Conservation (phyloP, 2,797 vertebrate species). For the Mastacembelus armatus region DNA sequence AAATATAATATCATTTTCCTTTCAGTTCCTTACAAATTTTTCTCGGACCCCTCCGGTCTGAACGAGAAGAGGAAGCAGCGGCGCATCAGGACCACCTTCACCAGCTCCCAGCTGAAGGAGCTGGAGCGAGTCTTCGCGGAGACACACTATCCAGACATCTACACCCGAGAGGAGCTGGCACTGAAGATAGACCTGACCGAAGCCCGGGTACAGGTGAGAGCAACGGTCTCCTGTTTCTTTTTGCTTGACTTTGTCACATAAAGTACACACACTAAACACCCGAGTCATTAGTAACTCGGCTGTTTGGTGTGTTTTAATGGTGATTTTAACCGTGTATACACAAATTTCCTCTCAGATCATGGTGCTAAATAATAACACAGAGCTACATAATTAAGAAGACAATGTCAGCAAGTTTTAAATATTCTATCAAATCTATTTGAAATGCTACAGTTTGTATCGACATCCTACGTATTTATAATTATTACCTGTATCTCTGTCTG, state of each 20-base stretch:
- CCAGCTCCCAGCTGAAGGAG: constrained; percentile 96
- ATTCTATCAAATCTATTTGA: too few relatives aligned
- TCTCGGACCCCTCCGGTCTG: constrained; percentile 94
- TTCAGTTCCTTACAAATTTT: constrained; percentile 94
- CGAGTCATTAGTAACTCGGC: too few relatives aligned
- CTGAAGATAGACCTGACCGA: constrained; percentile 98
- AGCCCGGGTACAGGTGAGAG: constrained; percentile 92
- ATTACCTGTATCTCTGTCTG: constrained; percentile 7
- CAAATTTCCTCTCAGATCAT: too few relatives aligned
- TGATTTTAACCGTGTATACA: too few relatives aligned
- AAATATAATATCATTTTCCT: neutral
- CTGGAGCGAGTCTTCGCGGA: constrained; percentile 96
- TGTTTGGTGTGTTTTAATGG: too few relatives aligned
- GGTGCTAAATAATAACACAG: too few relatives aligned
- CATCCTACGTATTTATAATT: neutral
- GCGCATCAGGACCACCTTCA: constrained; percentile 96
- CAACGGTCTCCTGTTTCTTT: neutral
- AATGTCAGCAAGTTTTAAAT: too few relatives aligned
- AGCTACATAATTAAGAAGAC: too few relatives aligned
- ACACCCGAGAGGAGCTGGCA: constrained; percentile 95
- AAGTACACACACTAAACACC: neutral
- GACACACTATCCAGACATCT: constrained; percentile 97
- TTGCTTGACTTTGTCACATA: neutral
- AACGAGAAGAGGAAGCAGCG: constrained; percentile 98
- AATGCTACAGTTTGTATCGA: neutral